Evolutionary conservation across 2,888 invertebrate genomes (phyloP).

Genomic region (Drosophila neotestacea): DNA sequence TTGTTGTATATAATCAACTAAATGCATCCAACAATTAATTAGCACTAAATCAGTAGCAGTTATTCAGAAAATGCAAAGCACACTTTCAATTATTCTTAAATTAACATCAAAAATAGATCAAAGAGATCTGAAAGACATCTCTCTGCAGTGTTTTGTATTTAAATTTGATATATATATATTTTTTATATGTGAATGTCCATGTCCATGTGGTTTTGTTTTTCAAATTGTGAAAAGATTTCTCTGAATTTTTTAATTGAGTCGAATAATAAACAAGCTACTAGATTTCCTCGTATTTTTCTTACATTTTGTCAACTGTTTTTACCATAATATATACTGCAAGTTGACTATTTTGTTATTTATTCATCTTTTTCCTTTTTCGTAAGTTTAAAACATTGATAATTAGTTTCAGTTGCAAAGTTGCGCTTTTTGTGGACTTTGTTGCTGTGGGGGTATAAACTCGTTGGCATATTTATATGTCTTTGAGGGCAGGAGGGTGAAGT

Average conservation of each 20-base stretch:
- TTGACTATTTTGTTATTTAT: too few relatives aligned
- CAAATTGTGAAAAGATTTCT: background rate
- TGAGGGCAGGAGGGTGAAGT: background rate
- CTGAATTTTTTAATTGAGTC: background rate
- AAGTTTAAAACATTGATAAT: background rate
- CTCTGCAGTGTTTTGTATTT: too few relatives aligned
- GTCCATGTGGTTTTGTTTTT: background rate
- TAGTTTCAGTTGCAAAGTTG: background rate
- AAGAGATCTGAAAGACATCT: too few relatives aligned
- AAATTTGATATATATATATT: too few relatives aligned
- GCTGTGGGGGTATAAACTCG: background rate
- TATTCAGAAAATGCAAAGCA: background rate
- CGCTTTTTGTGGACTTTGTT: background rate
- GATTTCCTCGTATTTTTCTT: too few relatives aligned
- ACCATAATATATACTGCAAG: too few relatives aligned
- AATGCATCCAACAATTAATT: background rate
- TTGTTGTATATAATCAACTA: background rate
- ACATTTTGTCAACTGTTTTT: too few relatives aligned
- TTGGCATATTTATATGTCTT: background rate
- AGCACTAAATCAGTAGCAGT: background rate
- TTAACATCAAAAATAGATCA: too few relatives aligned
- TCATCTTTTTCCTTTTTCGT: background rate
- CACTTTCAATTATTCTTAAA: background rate
- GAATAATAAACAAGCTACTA: background rate
- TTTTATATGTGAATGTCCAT: background rate